phyloP scores from a whole-genome alignment of 2,113 vertebrate species.

The Xiphophorus maculatus region DNA sequence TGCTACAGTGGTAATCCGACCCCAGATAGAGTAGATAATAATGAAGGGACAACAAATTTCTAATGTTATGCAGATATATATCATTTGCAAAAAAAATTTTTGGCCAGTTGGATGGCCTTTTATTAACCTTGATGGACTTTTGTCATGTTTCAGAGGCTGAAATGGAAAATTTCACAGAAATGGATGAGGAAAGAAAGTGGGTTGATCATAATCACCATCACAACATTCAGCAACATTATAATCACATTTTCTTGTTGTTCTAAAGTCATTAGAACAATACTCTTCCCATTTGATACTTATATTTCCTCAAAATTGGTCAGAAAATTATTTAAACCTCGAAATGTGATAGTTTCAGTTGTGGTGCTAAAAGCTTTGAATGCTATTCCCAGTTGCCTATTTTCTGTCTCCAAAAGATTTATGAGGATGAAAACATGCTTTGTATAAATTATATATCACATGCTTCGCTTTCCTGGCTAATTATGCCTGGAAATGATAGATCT shows the following conservation, averaged over 20 bases:
- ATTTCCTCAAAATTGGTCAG: not conserved
- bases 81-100: too few relatives aligned
- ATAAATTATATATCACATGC: conserved; percentile 11
- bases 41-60: too few relatives aligned
- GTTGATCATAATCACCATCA: not conserved
- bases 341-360: not conserved
- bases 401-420: conserved; percentile 14
- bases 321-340: not conserved
- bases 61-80: too few relatives aligned
- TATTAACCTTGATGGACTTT: not conserved
- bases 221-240: not conserved
- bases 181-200: not conserved
- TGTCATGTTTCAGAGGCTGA: not conserved
- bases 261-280: not conserved
- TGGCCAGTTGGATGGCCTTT: not conserved
- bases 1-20: too few relatives aligned
- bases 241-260: not conserved
- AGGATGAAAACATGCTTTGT: conserved; percentile 11
- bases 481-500: conserved; percentile 18
- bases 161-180: not conserved
- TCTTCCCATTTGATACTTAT: not conserved
- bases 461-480: conserved; percentile 12
- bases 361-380: not conserved
- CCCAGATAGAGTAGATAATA: too few relatives aligned
- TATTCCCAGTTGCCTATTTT: not conserved